These are phyloP conservation scores for Danaus plexippus DNA, from an alignment of 1,140 invertebrate species.

Conservation along the genomic window DNA sequence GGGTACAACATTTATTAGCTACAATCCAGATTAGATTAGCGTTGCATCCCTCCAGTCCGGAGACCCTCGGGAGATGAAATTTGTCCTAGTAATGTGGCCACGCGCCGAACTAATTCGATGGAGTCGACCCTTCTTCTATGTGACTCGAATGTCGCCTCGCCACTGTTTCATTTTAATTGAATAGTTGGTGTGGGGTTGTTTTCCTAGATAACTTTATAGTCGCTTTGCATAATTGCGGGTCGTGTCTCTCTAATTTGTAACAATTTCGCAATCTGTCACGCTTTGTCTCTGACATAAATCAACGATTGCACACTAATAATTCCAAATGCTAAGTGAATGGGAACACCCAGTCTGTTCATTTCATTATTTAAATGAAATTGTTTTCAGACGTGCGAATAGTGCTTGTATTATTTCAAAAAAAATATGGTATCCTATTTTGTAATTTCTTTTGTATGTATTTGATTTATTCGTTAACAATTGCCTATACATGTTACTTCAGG, in stretches of 20 bases:
- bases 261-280: slow-evolving; percentile 64
- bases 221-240: slow-evolving; percentile 63
- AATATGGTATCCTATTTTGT: too few species aligned
- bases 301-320: slow-evolving; percentile 17
- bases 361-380: too few species aligned
- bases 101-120: slow-evolving; percentile 69
- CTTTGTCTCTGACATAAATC: slow-evolving; percentile 32
- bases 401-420: too few species aligned
- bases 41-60: slow-evolving; percentile 50
- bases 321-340: too few species aligned
- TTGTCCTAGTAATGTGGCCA: slow-evolving; percentile 68
- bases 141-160: slow-evolving; percentile 63
- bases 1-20: slow-evolving; percentile 68
- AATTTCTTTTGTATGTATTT: too few species aligned
- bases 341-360: too few species aligned
- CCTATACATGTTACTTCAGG: too few species aligned
- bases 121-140: slow-evolving; percentile 57
- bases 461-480: too few species aligned
- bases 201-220: slow-evolving; percentile 66
- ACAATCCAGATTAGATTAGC: slow-evolving; percentile 69
- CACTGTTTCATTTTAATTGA: slow-evolving; percentile 68
- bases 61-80: slow-evolving; percentile 53
- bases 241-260: slow-evolving; percentile 57
- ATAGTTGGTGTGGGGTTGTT: slow-evolving; percentile 65
- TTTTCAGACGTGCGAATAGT: neutral